Evolutionary conservation across 2,113 vertebrate genomes (phyloP), one percentile per base, ranked within the genome.

Genomic region (Cebidichthys violaceus): DNA sequence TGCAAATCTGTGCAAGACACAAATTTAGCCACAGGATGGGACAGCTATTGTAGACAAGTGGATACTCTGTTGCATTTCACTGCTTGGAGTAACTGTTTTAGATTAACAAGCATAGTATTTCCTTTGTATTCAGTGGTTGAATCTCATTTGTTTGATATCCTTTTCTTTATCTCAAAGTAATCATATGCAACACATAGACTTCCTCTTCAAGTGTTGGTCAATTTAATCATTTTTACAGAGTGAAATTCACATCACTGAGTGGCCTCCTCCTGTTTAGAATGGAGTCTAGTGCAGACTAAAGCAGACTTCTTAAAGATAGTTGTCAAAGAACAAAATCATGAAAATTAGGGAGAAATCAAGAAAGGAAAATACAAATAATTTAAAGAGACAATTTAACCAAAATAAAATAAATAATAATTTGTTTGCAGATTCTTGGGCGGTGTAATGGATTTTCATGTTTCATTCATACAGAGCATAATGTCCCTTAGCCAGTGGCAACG

Each of bases 1-100:
- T 81, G 22, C 70, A 90, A 83, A 86, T 90, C 69, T 77, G 74
- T 87, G 65, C 73, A 83, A 72, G 47, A 52, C 69, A 81, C 27
- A 73, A 47, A 64, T 61, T 22, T 17, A 68, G 39, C 45, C 31
- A 64, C 24, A 55, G 68, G 43, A 84, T 20, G 68, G 65, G 57
- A 22, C n/a, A 54, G 41, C 57, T 27, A 33, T 47, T 35, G 61
- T 6, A 50, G 70, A 81, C 41, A 75, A 75, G 43, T 41, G 64
- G 50, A 10, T 22, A 22, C n/a, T 67, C 10, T 68, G 27, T 9
- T 37, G 33, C 57, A 64, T 47, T 64, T 39, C 24, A 75, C 10
- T 45, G 55, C 33, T 37, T 35, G 45, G 17, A 69, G 47, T 29
- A 47, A 60, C 31, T 72, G n/a, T 57, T 78, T 61, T 8, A 5